A percentile compares a stretch with the other conserved stretches of the same genome.
Evolutionary conservation across 1,140 invertebrate species (phyloP).

Genomic region (Drosophila quadrilineata): DNA sequence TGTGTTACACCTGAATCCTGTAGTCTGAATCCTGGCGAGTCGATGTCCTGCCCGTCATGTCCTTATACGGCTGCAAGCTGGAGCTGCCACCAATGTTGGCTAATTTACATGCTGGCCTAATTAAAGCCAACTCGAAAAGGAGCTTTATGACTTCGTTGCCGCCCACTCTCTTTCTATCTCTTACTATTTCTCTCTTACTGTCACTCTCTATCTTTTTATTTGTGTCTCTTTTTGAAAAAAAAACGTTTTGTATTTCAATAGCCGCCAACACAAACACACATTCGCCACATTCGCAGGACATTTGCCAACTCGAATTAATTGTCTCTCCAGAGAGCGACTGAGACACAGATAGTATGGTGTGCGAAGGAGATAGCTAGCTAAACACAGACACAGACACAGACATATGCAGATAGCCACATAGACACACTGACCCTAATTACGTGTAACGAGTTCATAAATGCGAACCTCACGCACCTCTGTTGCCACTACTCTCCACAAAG

Average conservation of each 20-base stretch:
- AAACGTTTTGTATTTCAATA: constrained; percentile 71
- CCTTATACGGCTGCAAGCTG: neutral
- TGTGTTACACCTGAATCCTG: constrained; percentile 37
- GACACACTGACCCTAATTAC: constrained; percentile 76
- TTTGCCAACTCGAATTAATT: constrained; percentile 56
- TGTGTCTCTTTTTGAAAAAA: too few relatives aligned
- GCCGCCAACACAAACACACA: constrained; percentile 14
- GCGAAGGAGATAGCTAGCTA: neutral
- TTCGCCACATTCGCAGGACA: constrained; percentile 10
- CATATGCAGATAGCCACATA: too few relatives aligned
- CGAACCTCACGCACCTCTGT: constrained; percentile 66
- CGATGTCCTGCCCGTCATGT: neutral
- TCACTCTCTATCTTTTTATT: too few relatives aligned
- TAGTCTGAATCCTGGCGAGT: too few relatives aligned
- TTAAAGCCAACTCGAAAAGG: constrained; percentile 54
- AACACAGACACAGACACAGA: constrained; percentile 19
- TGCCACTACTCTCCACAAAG: neutral
- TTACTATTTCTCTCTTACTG: too few relatives aligned
- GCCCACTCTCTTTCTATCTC: too few relatives aligned
- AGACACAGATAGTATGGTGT: neutral
- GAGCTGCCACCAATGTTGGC: constrained; percentile 2
- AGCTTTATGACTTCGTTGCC: constrained; percentile 67
- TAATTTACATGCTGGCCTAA: constrained; percentile 68
- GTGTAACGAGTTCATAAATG: constrained; percentile 79
- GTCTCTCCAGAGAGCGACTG: constrained; percentile 23